Base-by-base conservation (phyloP, 2,113 vertebrate species). In the Hymenochirus boettgeri region DNA sequence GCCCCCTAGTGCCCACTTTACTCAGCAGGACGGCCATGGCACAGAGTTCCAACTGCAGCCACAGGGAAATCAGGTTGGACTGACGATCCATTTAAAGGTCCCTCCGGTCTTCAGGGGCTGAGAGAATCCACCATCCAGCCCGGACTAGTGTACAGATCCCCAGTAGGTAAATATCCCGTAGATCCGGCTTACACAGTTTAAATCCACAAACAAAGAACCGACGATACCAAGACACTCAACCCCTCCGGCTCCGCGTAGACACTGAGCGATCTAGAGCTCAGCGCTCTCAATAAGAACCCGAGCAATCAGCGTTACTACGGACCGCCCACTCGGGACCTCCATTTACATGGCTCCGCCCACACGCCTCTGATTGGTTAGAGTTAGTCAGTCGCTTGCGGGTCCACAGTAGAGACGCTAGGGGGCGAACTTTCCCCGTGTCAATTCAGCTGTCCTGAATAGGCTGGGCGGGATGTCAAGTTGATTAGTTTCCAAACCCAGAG, bases 1-100 rank as follows among this genome's bases (percentile, higher is more conserved):
- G n/a, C n/a, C n/a, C n/a, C n/a, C n/a, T n/a, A n/a, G n/a, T n/a
- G n/a, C n/a, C n/a, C n/a, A n/a, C 95, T 96, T 86, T 92, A 33
- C 92, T 91, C 51, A 98, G 91, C 77, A 98, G 90, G 63, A 98
- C 84, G 17, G 94, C 95, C 92, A 98, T 94, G 83, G 94, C 94
- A 66, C 93, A 98, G 46, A 98, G 89, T 70, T 98, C 95, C 83
- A 98, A 81, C 82, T 96, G 95, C 62, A 98, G 90, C 94, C 94
- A 98, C 73, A 98, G 80, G 81, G 93, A 96, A 87, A 93, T 84
- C 78, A 91, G 89, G 82, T 86, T 92, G 81, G 87, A 88, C 78
- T 93, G 92, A 72, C 95, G 95, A 89, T 95, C 94, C 94, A 97
- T 98, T 90, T 88, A 92, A 57, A 60, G 88, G 73, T 70, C 72